Evolutionary conservation across 2,797 vertebrate species (phyloP).

Genomic region (Pogoniulus pusillus): DNA sequence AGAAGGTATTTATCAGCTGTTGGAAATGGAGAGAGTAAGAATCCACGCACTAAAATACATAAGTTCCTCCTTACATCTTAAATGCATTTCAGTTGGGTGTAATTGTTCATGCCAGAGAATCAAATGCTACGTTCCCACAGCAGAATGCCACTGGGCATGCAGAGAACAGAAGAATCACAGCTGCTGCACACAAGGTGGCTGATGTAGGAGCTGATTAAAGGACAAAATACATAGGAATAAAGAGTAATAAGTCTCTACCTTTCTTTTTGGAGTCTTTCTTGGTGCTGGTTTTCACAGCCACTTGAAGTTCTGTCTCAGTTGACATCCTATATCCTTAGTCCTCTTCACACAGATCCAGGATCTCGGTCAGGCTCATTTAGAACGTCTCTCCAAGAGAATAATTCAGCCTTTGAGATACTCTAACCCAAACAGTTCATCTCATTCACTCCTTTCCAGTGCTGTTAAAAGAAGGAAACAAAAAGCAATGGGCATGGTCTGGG

Average conservation of each 20-base stretch:
- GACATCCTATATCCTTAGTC: constrained; percentile 97
- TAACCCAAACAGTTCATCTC: constrained; percentile 80
- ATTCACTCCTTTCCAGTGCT: constrained; percentile 80
- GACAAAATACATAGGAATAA: background rate
- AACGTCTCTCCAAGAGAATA: constrained; percentile 82
- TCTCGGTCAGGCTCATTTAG: constrained; percentile 88
- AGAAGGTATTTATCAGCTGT: background rate
- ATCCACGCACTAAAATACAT: background rate
- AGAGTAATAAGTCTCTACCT: constrained; percentile 78
- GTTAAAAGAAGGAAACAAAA: constrained; percentile 61
- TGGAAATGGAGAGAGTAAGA: background rate
- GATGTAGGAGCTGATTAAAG: background rate
- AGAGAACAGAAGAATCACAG: background rate
- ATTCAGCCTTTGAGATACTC: constrained; percentile 79
- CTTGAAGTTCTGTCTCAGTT: constrained; percentile 97
- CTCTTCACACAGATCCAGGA: constrained; percentile 87
- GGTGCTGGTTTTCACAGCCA: constrained; percentile 96
- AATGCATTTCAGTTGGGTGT: background rate
- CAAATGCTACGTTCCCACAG: background rate
- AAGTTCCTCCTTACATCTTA: background rate
- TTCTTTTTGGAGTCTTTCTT: constrained; percentile 96
- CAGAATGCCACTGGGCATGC: background rate
- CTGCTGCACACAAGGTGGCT: background rate
- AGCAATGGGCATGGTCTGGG: constrained; percentile 8
- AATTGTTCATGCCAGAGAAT: background rate